Evolutionary conservation across 2,888 invertebrate genomes (phyloP).

Genomic region (Epinotia brunnichana): DNA sequence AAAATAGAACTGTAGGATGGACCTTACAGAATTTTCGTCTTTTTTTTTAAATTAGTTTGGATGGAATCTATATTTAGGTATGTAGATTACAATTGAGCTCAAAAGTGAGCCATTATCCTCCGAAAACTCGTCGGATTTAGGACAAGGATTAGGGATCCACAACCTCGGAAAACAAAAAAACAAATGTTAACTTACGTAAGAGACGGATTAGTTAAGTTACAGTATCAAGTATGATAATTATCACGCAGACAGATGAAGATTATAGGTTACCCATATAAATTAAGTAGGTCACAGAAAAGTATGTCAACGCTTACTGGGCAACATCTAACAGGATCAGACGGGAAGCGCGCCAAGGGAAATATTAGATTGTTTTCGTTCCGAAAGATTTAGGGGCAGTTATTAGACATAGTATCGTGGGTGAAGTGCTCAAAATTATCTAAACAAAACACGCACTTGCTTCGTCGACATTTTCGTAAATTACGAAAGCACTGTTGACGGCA

Average conservation of each 20-base stretch:
- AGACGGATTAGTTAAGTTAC: not conserved
- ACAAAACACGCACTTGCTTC: not conserved
- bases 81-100: no score
- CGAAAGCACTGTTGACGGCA: no score
- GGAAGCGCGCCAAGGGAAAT: conserved; percentile 3
- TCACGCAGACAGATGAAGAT: not conserved
- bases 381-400: not conserved
- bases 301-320: conserved; percentile 20
- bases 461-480: not conserved
- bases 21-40: no score
- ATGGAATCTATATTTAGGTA: no score
- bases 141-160: not conserved
- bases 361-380: not conserved
- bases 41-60: no score
- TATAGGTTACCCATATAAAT: conserved; percentile 22
- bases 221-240: not conserved
- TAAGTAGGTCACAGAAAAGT: conserved; percentile 22
- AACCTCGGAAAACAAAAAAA: conserved; percentile 9
- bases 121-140: conserved; percentile 5
- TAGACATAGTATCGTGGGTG: not conserved
- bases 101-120: not conserved
- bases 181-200: not conserved
- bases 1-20: no score
- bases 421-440: not conserved
- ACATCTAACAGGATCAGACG: conserved; percentile 3